phyloP scores from a whole-genome alignment of 2,113 vertebrate species.

The Cyanoramphus novaezelandiae region DNA sequence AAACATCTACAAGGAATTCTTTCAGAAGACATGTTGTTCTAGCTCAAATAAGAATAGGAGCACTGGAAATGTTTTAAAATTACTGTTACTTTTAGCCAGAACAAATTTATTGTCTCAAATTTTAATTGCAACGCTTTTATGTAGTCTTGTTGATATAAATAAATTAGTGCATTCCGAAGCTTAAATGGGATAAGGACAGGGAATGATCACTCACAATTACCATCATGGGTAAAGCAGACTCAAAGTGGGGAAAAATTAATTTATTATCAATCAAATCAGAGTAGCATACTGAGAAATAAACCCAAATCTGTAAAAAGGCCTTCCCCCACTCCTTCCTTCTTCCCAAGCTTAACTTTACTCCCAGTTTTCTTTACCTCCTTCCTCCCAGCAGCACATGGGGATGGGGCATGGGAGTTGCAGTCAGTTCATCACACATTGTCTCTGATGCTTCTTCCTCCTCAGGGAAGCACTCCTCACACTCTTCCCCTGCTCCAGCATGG shows the following conservation, averaged over 20 bases:
- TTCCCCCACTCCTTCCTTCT: neutral
- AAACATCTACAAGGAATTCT: neutral
- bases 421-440: neutral
- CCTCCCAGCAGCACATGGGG: rapidly evolving
- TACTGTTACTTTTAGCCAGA: neutral
- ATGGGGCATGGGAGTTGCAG: no score
- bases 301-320: neutral
- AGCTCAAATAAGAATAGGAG: neutral
- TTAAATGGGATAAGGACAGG: neutral
- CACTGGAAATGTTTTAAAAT: neutral
- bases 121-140: neutral
- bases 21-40: neutral
- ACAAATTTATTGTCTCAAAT: neutral
- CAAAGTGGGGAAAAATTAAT: neutral
- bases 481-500: neutral
- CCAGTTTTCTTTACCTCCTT: neutral
- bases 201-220: neutral
- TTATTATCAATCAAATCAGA: neutral
- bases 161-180: neutral
- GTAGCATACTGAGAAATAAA: neutral
- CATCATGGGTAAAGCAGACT: neutral
- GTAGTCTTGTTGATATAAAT: neutral
- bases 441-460: neutral
- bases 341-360: neutral
- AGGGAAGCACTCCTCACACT: neutral